Evolutionary conservation across 1,140 invertebrate species (phyloP), one percentile per base, ranked within the genome.

Genomic region (Gryllus bimaculatus): DNA sequence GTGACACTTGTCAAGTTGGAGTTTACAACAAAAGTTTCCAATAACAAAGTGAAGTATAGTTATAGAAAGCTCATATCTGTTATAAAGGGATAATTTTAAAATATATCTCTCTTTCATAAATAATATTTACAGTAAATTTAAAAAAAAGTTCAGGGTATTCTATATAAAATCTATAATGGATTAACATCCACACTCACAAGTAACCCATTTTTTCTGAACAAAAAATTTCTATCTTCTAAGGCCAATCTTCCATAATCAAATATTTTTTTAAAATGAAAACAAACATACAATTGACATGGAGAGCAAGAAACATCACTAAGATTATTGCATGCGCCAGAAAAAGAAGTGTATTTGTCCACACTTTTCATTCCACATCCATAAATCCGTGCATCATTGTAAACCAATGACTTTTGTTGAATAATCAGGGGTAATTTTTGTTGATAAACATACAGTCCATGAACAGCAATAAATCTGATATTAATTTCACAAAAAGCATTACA

Each of bases 1-100:
- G 26, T 39, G 26, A 39, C 1, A 39, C 26, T 2, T 39, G 26
- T 5, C 26, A 39, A 39, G 26, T 39, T 39, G 26, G 26, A 39
- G 1, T 39, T 39, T 1, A 39, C 26, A 39, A 39, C 1, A 5
- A 39, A 39, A 39, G 26, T 39, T 39, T 39, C 5, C 26, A 39
- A 39, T 39, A 2, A 39, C 26, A 39, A 39, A 39, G 26, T 39
- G 26, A 39, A 39, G 26, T 39, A 39, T 5, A 39, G 26, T 39
- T 39, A 1, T 39, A 39, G 26, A 39, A 39, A 66, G 54, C 18
- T 13, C 54, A 66, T 66, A 13, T 66, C 10, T 18, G 18, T 13
- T 66, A 66, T 66, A 66, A 66, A 66, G 54, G 54, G 54, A 66
- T 66, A 66, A 10, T 66, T 66, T 66, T 66, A 66, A 66, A 66